Base-by-base conservation (phyloP, 2,113 vertebrate species). In the Phalacrocorax aristotelis region DNA sequence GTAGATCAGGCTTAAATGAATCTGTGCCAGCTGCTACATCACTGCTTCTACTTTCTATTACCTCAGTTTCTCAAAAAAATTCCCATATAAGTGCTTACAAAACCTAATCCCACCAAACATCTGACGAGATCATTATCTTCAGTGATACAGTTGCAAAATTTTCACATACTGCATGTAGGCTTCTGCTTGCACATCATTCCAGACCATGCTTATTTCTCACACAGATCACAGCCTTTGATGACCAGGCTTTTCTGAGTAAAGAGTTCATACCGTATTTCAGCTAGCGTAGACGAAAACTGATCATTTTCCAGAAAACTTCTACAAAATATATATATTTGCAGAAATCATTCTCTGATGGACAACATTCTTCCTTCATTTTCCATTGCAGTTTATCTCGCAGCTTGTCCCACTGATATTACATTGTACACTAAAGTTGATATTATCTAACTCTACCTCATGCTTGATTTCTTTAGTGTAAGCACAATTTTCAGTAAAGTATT, bases 351-450 rank as follows among this genome's bases (percentile, higher is more conserved):
- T 57, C 25, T 91, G 36, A 46, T 71, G 17, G 34, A 82, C 10
- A 82, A 36, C 26, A 14, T 87, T 87, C 68, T 87, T 71, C 8
- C 69, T 36, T 87, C 4, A 0, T 81, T 97, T 92, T 91, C 52
- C 14, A 29, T 93, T 87, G 55, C 72, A 81, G 55, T 95, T 97
- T 93, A 75, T 95, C 77, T 92, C 5, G 2, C 49, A 82, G 30
- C 22, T 79, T 74, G 44, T 92, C 54, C 66, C n/a, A 74, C 30
- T n/a, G 65, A 62, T 93, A 69, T 36, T 89, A 46, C 57, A 85
- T 57, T 77, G 87, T 89, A 87, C 46, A 87, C 34, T 91, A 38
- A 93, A 94, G 18, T 20, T 91, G 91, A 91, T 94, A 93, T 72
- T 42, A 94, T 89, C 77, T 95, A 61, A 57, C 87, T 60, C 26